phyloP scores from a whole-genome alignment of 2,888 invertebrate species.

The Aphrophora alni region DNA sequence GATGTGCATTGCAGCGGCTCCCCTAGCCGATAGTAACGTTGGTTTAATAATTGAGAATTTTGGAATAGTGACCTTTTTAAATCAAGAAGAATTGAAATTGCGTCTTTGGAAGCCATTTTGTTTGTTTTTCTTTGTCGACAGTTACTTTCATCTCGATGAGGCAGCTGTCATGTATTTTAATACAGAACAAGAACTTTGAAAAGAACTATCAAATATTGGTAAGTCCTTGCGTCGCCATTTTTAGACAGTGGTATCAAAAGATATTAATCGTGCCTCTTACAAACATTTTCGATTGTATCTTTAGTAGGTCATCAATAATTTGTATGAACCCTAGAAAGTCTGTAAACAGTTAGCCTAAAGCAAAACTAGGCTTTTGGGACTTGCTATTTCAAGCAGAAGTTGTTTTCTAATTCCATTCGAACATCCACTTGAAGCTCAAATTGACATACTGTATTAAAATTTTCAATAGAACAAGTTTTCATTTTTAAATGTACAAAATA shows the following conservation, averaged over 20 bases:
- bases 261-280: background rate
- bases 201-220: background rate
- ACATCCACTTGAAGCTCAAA: background rate
- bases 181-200: background rate
- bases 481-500: background rate
- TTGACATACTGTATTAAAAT: background rate
- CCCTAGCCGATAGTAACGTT: background rate
- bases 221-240: background rate
- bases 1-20: background rate
- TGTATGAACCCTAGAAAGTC: slow-evolving; percentile 9
- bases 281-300: background rate
- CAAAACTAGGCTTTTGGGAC: slow-evolving; percentile 3
- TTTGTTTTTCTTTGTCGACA: slow-evolving; percentile 41
- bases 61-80: background rate
- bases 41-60: background rate
- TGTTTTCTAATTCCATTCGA: background rate
- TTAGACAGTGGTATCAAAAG: slow-evolving; percentile 1
- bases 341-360: slow-evolving; percentile 36
- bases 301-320: background rate
- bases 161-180: slow-evolving; percentile 27
- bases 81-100: background rate
- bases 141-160: slow-evolving; percentile 41
- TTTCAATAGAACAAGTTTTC: no score
- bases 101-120: slow-evolving; percentile 39
- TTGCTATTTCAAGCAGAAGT: background rate